These are phyloP conservation scores for Rhinopomastus cyanomelas DNA, from an alignment of 2,113 vertebrate species.

Conservation along the genomic window DNA sequence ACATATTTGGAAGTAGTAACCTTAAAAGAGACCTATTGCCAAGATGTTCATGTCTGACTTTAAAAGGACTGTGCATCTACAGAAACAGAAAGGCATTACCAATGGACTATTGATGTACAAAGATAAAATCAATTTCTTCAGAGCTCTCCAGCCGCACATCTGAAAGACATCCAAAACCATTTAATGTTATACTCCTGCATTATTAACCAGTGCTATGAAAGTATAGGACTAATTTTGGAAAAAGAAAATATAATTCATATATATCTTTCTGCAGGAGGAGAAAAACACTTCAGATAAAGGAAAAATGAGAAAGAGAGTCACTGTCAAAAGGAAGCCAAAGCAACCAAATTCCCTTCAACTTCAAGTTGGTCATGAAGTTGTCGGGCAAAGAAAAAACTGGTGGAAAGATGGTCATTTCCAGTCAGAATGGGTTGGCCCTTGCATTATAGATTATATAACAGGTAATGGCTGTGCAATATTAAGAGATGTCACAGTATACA, in stretches of 20 bases:
- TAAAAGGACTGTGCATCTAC: not conserved
- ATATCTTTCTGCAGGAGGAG: conserved; percentile 29
- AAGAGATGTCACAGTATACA: conserved; percentile 68
- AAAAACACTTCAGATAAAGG: conserved; percentile 38
- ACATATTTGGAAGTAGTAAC: not conserved
- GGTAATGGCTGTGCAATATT: conserved; percentile 73
- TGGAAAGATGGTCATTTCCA: conserved; percentile 79
- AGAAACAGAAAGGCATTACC: not conserved
- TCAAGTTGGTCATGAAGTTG: conserved; percentile 78
- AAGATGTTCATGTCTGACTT: not conserved
- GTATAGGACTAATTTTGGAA: not conserved
- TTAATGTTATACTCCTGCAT: not conserved
- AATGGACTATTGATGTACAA: not conserved
- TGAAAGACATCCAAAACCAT: not conserved
- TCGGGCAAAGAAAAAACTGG: conserved; percentile 76
- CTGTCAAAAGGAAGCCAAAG: conserved; percentile 70
- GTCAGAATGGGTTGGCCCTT: conserved; percentile 75
- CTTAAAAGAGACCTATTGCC: not conserved
- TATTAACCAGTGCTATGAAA: not conserved
- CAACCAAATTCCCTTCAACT: conserved; percentile 67
- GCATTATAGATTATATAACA: conserved; percentile 76
- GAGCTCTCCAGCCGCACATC: not conserved
- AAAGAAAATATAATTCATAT: not conserved
- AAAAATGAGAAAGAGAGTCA: conserved; percentile 49
- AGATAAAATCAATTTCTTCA: not conserved